A percentile compares a stretch with the other conserved stretches of the same genome.
Evolutionary conservation across 2,797 vertebrate genomes (phyloP).

Genomic region (Aeoliscus strigatus): DNA sequence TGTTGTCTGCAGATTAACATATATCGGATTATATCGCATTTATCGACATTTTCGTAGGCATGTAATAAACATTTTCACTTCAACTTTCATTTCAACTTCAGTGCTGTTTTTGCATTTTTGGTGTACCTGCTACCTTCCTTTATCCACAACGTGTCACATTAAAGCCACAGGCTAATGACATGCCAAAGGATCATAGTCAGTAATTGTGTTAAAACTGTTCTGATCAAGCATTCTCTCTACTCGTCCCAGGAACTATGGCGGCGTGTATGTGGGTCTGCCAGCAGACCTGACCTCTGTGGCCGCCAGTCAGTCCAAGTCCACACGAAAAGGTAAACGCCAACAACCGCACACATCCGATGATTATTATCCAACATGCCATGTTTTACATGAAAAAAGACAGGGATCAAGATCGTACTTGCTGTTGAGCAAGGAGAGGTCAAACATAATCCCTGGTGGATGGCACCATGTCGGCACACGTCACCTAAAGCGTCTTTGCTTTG

Average conservation of each 20-base stretch:
- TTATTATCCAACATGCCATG: background rate
- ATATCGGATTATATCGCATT: no score
- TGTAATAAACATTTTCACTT: no score
- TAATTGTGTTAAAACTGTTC: no score
- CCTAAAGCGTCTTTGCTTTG: conserved; percentile 15
- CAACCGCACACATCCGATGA: background rate
- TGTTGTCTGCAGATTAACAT: no score
- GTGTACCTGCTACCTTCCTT: no score
- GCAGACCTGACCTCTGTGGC: conserved; percentile 77
- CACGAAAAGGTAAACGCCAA: conserved; percentile 78
- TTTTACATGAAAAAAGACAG: background rate
- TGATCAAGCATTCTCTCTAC: conserved; percentile 10
- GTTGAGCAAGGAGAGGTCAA: conserved; percentile 13
- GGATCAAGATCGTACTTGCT: background rate
- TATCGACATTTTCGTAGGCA: no score
- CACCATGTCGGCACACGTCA: conserved; percentile 7
- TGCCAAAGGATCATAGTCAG: no score
- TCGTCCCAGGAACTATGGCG: conserved; percentile 87
- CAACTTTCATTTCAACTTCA: no score
- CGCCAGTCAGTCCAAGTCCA: conserved; percentile 81
- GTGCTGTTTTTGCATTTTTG: no score
- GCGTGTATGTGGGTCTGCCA: conserved; percentile 92
- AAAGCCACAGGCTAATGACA: no score
- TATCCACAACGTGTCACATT: no score
- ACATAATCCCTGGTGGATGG: conserved; percentile 12